Evolutionary conservation across 2,888 invertebrate species (phyloP).

Genomic region (Prostheceraeus crozeri): DNA sequence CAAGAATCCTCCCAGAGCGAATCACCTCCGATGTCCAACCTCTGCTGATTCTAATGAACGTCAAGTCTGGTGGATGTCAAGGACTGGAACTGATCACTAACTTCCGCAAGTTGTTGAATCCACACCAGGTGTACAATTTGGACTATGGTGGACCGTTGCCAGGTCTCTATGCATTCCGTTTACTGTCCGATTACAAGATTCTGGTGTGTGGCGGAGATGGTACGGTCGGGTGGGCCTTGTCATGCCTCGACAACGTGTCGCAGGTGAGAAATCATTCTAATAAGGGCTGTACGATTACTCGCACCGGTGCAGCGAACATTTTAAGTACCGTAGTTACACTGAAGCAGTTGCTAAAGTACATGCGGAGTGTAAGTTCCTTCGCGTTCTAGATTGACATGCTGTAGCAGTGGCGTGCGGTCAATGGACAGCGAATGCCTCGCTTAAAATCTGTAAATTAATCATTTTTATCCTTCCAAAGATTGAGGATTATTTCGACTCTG

Average conservation of each 20-base stretch:
- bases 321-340: no score
- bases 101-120: conserved; percentile 95
- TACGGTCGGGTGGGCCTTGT: conserved; percentile 95
- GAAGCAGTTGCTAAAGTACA: no score
- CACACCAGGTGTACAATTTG: conserved; percentile 98
- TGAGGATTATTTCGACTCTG: no score
- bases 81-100: conserved; percentile 93
- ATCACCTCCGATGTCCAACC: conserved; percentile 64
- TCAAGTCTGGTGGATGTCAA: conserved; percentile 98
- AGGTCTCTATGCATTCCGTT: conserved; percentile 70
- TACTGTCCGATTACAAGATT: conserved; percentile 95
- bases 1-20: conserved; percentile 66
- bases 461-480: no score
- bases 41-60: conserved; percentile 94
- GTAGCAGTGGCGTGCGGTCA: no score
- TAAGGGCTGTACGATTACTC: no score
- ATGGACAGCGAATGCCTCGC: no score
- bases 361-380: no score
- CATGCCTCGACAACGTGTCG: conserved; percentile 97
- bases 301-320: no score
- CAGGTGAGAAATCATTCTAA: no score
- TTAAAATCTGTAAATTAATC: no score
- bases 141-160: conserved; percentile 98
- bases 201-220: conserved; percentile 99
- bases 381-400: no score